These are phyloP conservation scores for Brachypodius melanocephalos DNA, from an alignment of 2,113 vertebrate species.

Conservation along the genomic window DNA sequence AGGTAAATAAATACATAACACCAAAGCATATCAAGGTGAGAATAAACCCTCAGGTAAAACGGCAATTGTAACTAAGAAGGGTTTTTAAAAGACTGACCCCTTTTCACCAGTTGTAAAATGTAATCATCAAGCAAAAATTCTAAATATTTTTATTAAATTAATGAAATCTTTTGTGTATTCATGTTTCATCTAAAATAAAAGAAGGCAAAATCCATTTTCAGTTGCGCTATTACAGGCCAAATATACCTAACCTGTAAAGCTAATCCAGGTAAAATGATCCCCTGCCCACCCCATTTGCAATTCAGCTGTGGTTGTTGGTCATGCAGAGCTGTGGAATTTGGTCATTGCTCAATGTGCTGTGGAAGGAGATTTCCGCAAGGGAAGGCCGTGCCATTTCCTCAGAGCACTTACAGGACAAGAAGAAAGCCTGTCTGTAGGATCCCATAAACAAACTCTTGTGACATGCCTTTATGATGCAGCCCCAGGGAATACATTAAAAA, in stretches of 20 bases:
- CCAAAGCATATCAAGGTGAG: neutral
- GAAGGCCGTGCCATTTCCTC: constrained; percentile 40
- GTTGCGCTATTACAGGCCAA: neutral
- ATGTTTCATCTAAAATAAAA: neutral
- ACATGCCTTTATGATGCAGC: constrained; percentile 9
- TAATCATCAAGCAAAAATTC: neutral
- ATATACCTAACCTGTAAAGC: neutral
- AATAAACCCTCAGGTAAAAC: neutral
- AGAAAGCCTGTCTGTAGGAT: constrained; percentile 7
- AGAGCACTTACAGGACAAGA: neutral
- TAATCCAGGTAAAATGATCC: neutral
- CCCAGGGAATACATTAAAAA: constrained; percentile 32
- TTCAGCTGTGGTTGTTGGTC: neutral
- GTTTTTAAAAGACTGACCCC: neutral
- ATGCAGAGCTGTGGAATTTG: no score
- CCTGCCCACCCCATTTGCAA: neutral
- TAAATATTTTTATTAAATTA: neutral
- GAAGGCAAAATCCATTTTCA: neutral
- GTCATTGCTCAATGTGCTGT: neutral
- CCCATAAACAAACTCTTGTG: constrained; percentile 38
- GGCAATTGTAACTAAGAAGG: neutral
- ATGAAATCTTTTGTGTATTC: neutral
- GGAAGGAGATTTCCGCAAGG: neutral
- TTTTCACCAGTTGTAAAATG: neutral
- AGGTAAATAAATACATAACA: neutral